phyloP scores from a whole-genome alignment of 2,113 vertebrate genomes.

The Rhinichthys klamathensis region DNA sequence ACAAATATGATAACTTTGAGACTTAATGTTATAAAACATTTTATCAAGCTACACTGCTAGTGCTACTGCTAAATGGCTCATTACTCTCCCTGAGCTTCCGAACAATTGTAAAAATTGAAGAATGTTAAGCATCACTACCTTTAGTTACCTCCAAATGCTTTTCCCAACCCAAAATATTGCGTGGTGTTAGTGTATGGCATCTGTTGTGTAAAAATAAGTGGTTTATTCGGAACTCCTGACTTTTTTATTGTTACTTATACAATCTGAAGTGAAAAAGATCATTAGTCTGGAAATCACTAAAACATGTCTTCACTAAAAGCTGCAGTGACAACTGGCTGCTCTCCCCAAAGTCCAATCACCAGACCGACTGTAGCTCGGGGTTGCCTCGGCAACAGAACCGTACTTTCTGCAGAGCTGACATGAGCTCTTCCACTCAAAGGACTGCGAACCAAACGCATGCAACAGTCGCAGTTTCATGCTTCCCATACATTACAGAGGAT shows the following conservation, averaged over 20 bases:
- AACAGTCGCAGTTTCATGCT: slow-evolving; percentile 14
- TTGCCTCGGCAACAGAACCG: slow-evolving; percentile 52
- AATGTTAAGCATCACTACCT: too few relatives aligned
- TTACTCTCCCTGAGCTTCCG: too few relatives aligned
- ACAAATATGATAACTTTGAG: too few relatives aligned
- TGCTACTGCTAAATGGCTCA: too few relatives aligned
- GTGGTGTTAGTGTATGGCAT: neutral
- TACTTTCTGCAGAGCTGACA: slow-evolving; percentile 32
- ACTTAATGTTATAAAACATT: too few relatives aligned
- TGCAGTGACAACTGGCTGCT: slow-evolving; percentile 32
- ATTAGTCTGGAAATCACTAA: slow-evolving; percentile 30
- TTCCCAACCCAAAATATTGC: neutral
- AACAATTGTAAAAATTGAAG: too few relatives aligned
- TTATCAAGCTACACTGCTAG: too few relatives aligned
- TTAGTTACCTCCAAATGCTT: neutral
- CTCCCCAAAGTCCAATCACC: slow-evolving; percentile 48
- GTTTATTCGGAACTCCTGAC: neutral
- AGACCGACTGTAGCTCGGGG: slow-evolving; percentile 24
- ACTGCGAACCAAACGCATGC: slow-evolving; percentile 1
- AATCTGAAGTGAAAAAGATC: slow-evolving; percentile 29
- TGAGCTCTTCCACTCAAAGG: neutral
- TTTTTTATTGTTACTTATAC: neutral
- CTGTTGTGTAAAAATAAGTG: neutral
- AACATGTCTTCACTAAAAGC: slow-evolving; percentile 18
- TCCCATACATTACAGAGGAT: slow-evolving; percentile 40